These are phyloP conservation scores for Chromoteleia sp. DNA, from an alignment of 2,888 invertebrate genomes.

Conservation along the genomic window DNA sequence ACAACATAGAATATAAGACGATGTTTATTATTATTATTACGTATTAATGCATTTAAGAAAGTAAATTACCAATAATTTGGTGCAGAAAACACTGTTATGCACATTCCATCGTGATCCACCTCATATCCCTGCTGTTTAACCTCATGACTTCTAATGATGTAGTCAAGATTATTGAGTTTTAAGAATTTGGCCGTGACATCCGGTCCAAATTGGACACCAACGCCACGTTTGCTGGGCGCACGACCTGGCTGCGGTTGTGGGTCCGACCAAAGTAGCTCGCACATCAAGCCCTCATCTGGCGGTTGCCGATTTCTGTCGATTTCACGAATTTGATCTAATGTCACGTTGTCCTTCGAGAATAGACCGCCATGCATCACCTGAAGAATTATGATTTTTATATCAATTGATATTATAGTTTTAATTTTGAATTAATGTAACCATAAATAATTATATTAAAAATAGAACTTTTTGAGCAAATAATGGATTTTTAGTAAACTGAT, in stretches of 20 bases:
- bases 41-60: neutral
- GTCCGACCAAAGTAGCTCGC: slow-evolving; percentile 99
- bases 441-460: no score
- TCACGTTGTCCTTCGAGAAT: slow-evolving; percentile 96
- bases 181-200: slow-evolving; percentile 97
- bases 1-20: no score
- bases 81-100: slow-evolving; percentile 99
- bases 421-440: no score
- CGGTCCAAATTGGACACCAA: slow-evolving; percentile 99
- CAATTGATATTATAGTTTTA: no score
- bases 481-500: no score
- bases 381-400: slow-evolving; percentile 1
- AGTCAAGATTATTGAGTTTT: slow-evolving; percentile 93
- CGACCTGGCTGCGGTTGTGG: slow-evolving; percentile 96
- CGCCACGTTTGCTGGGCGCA: slow-evolving; percentile 97
- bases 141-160: slow-evolving; percentile 98
- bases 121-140: slow-evolving; percentile 99
- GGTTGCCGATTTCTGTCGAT: slow-evolving; percentile 98
- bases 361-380: slow-evolving; percentile 98
- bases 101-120: slow-evolving; percentile 96
- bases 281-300: slow-evolving; percentile 98
- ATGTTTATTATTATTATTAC: no score
- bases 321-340: slow-evolving; percentile 95
- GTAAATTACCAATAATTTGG: slow-evolving; percentile 97
- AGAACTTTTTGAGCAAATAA: no score